Evolutionary conservation across 92 coral and sea anemone genomes (phyloP), one percentile per base, ranked within the genome.

Genomic region (Heteractis magnifica): DNA sequence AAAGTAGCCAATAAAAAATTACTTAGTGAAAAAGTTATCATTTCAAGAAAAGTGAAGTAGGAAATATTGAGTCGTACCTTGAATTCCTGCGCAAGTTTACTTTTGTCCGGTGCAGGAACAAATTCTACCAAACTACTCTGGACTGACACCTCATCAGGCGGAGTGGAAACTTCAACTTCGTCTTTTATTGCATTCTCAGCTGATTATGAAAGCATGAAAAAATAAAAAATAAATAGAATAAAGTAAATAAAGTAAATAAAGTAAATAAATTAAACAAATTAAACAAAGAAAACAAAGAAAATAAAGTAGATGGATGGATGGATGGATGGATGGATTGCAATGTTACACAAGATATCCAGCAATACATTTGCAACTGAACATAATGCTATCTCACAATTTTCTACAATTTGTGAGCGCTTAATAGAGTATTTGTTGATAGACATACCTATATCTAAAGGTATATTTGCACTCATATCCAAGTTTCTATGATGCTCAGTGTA

Each of bases 41-140:
- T 58, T 26, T 0, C 26, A 26, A 26, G 26, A 26, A 26, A 62
- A 4, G 3, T 62, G 26, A 62, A 7, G 6, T 62, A 58, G 10
- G 9, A 62, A 62, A 55, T 55, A 13, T 8, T 8, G 59, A 55
- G 70, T 4, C 21, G 0, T 79, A 79, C 82, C 73, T 41, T 60
- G 49, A 79, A 79, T 79, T 79, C 71, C 20, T 79, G 18, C 65
- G 49, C 34, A 21, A 79, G 82, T 12, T n/a, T 56, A 60, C 20
- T 56, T 58, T 79, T 52, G 72, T 79, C 72, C 5, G 70, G 70
- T 5, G 44, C 44, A 34, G 26, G 26, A 18, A 18, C 6, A 18
- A 62, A 18, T 62, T 62, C 70, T n/a, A 62, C 23, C 0, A 12
- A 5, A 62, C 23, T 62, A 34, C 3, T 2, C 21, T 62, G 70